These are phyloP conservation scores for Aphodius sticticus DNA, from an alignment of 2,888 invertebrate genomes.

Conservation along the genomic window DNA sequence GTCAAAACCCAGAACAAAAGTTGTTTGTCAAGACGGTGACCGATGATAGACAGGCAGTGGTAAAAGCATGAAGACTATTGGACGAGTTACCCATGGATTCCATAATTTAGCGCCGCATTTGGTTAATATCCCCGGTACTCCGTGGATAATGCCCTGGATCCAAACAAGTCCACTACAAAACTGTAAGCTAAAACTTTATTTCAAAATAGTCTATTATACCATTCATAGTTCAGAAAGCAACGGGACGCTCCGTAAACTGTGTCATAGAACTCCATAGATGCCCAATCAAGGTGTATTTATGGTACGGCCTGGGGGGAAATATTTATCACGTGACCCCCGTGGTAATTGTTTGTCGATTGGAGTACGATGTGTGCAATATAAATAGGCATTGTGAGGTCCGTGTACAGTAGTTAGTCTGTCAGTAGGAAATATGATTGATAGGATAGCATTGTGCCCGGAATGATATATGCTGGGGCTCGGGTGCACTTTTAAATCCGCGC, in stretches of 20 bases:
- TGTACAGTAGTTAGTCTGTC: constrained; percentile 25
- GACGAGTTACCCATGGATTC: no score
- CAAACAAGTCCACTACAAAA: no score
- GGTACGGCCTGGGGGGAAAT: constrained; percentile 6
- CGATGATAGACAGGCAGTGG: no score
- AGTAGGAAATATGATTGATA: constrained; percentile 23
- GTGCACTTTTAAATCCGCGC: constrained; percentile 16
- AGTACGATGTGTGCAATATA: constrained; percentile 17
- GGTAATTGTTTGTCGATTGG: constrained; percentile 23
- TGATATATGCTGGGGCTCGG: constrained; percentile 19
- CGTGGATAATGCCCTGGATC: no score
- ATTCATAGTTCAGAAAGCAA: no score
- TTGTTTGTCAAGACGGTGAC: no score
- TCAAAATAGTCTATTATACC: no score
- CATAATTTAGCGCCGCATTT: no score
- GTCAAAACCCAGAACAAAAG: no score
- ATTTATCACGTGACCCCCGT: constrained; percentile 12
- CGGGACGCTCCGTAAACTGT: neutral
- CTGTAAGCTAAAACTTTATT: no score
- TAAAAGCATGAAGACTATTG: no score
- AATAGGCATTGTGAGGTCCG: constrained; percentile 20
- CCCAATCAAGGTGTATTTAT: constrained; percentile 19
- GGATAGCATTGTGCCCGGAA: constrained; percentile 18
- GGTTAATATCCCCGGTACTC: no score
- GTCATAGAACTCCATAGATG: neutral